phyloP scores from a whole-genome alignment of 1,140 invertebrate genomes.

The Atta colombica region DNA sequence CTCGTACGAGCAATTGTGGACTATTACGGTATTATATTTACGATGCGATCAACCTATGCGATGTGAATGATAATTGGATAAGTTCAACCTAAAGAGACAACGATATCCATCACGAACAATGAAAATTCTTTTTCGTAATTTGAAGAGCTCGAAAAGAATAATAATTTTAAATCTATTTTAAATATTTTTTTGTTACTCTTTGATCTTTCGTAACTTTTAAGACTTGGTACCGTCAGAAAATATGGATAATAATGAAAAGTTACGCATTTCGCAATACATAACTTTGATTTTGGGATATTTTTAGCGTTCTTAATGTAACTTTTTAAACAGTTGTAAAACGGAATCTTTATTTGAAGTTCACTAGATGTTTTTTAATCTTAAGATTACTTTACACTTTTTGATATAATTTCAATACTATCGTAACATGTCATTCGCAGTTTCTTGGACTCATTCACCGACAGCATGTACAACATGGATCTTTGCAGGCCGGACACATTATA shows the following conservation, averaged over 20 bases:
- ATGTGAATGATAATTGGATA: slow-evolving; percentile 67
- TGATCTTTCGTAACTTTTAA: neutral
- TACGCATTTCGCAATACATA: neutral
- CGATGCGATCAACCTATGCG: slow-evolving; percentile 69
- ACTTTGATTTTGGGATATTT: neutral
- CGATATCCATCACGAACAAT: slow-evolving; percentile 69
- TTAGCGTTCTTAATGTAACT: neutral
- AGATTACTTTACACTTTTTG: neutral
- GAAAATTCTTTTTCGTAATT: slow-evolving; percentile 63
- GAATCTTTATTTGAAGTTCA: too few relatives aligned
- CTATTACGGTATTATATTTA: slow-evolving; percentile 79
- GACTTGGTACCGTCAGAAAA: neutral
- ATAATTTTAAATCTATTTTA: slow-evolving; percentile 24
- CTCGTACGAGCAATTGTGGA: slow-evolving; percentile 46
- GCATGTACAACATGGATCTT: neutral
- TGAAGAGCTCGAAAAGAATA: slow-evolving; percentile 2
- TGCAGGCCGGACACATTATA: neutral
- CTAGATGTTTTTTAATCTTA: neutral
- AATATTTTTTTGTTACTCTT: neutral
- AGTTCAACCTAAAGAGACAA: slow-evolving; percentile 62
- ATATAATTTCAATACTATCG: neutral
- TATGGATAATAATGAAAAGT: neutral
- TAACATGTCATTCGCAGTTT: slow-evolving; percentile 49
- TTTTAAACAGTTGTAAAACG: neutral
- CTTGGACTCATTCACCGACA: slow-evolving; percentile 39